Conservation (phyloP, 2,888 invertebrate species). For the Geophilus truncorum region DNA sequence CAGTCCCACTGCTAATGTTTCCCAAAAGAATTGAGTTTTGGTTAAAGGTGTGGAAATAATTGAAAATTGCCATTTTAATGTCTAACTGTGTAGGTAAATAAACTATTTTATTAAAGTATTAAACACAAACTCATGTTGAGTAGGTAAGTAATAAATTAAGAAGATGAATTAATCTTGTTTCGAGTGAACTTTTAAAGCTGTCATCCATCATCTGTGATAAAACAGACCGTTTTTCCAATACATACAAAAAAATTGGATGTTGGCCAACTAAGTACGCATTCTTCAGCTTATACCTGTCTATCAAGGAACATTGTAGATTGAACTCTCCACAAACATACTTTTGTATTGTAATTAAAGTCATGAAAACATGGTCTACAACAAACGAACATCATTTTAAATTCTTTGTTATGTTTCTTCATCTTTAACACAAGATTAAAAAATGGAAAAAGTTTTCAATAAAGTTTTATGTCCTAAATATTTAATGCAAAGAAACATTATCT, state of each 20-base stretch:
- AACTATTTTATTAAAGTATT: neutral
- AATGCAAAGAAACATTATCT: too few relatives aligned
- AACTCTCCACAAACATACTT: neutral
- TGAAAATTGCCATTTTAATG: neutral
- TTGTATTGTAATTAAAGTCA: too few relatives aligned
- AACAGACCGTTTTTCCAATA: neutral
- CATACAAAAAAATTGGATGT: neutral
- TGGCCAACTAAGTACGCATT: neutral
- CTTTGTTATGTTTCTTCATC: too few relatives aligned
- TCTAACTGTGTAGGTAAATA: neutral
- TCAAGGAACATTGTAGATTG: neutral
- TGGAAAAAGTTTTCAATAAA: too few relatives aligned
- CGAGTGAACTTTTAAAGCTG: neutral
- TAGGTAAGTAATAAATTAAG: neutral
- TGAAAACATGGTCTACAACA: too few relatives aligned
- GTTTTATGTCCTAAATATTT: too few relatives aligned
- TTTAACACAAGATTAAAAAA: too few relatives aligned
- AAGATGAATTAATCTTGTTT: neutral
- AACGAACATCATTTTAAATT: too few relatives aligned
- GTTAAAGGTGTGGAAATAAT: neutral
- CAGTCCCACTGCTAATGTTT: too few relatives aligned
- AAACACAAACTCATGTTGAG: neutral
- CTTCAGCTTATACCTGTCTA: neutral
- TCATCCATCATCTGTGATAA: neutral
- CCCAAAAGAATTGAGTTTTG: neutral